Evolutionary conservation across 1,140 invertebrate genomes (phyloP).

Genomic region (Drosophila trapezifrons): DNA sequence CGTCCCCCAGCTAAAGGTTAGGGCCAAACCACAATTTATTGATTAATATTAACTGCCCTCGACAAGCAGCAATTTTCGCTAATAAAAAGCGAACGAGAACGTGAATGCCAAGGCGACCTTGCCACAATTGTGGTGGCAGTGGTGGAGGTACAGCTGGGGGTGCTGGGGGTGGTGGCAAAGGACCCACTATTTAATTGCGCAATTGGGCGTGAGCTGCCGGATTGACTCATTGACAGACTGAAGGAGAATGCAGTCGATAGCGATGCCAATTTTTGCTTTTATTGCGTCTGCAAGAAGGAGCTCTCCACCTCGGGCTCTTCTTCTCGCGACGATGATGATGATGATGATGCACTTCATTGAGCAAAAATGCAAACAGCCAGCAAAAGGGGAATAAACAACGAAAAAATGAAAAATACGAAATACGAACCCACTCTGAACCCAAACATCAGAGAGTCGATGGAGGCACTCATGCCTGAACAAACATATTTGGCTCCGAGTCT

Average conservation of each 20-base stretch:
- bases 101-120: constrained; percentile 52
- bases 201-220: constrained; percentile 58
- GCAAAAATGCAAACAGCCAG: constrained; percentile 52
- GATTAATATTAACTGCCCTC: constrained; percentile 74
- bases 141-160: neutral
- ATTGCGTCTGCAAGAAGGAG: constrained; percentile 25
- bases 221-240: constrained; percentile 48
- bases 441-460: constrained; percentile 17
- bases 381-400: constrained; percentile 39
- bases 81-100: constrained; percentile 42
- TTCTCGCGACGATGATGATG: constrained; percentile 9
- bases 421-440: constrained; percentile 15
- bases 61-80: constrained; percentile 52
- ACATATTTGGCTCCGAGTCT: constrained; percentile 41
- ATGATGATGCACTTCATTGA: constrained; percentile 72
- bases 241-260: constrained; percentile 36
- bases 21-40: constrained; percentile 58
- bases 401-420: constrained; percentile 20
- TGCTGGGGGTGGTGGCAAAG: constrained; percentile 2
- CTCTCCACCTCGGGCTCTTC: too few relatives aligned
- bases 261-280: constrained; percentile 46
- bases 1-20: constrained; percentile 57
- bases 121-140: constrained; percentile 16
- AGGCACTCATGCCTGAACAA: constrained; percentile 39
- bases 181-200: constrained; percentile 67